A percentile compares a stretch with the other conserved stretches of the same genome.
phyloP scores from a whole-genome alignment of 2,797 vertebrate species.

The Siniperca undulata region DNA sequence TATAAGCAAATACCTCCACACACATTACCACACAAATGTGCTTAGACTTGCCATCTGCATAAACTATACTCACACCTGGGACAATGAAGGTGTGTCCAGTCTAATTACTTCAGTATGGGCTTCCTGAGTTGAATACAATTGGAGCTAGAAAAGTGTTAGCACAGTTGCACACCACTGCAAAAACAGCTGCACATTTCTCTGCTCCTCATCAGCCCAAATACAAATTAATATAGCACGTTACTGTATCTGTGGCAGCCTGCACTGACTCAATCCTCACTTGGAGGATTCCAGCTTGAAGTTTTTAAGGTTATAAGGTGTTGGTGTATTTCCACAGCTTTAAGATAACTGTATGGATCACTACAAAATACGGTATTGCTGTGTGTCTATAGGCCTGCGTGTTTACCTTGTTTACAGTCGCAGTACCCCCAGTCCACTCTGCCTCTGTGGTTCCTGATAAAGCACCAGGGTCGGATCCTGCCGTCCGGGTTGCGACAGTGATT shows the following conservation, averaged over 20 bases:
- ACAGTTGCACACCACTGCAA: background rate
- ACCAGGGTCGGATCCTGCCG: conserved; percentile 89
- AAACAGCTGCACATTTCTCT: background rate
- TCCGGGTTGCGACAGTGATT: conserved; percentile 90
- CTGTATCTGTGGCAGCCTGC: background rate
- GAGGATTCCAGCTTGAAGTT: background rate
- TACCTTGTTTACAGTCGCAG: conserved; percentile 92
- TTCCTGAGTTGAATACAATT: conserved; percentile 6
- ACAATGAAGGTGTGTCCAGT: conserved; percentile 34
- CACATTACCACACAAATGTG: conserved; percentile 41
- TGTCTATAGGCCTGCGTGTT: conserved; percentile 45
- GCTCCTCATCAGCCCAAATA: background rate
- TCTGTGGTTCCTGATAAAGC: conserved; percentile 84
- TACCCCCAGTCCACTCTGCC: conserved; percentile 90
- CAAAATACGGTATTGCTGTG: background rate
- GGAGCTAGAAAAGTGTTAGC: background rate
- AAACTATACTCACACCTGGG: conserved; percentile 11
- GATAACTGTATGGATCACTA: background rate
- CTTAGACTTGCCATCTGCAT: conserved; percentile 50
- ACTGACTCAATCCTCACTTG: background rate
- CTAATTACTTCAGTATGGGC: conserved; percentile 15
- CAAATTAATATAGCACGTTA: background rate
- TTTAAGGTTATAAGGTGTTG: background rate
- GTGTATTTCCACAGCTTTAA: background rate
- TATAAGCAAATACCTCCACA: conserved; percentile 24